phyloP scores from a whole-genome alignment of 2,113 vertebrate genomes.

The Girardinichthys multiradiatus region DNA sequence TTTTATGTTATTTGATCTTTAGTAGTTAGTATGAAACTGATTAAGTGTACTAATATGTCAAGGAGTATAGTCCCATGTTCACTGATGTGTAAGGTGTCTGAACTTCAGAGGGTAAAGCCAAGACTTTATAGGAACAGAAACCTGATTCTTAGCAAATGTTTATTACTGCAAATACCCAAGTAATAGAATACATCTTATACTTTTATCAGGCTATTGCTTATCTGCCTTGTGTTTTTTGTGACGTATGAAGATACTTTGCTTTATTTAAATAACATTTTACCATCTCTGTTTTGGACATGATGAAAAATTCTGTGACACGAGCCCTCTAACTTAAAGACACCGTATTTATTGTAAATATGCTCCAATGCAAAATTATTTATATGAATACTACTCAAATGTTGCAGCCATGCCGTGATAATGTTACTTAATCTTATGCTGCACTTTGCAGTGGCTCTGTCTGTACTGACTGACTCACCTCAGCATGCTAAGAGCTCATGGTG shows the following conservation, averaged over 20 bases:
- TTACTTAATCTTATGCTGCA: not conserved
- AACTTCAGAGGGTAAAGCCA: not conserved
- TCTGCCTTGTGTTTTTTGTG: too few species aligned
- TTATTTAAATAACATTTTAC: too few species aligned
- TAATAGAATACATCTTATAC: not conserved
- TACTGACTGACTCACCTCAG: not conserved
- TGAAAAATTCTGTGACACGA: too few species aligned
- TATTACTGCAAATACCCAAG: not conserved
- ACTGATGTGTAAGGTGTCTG: not conserved
- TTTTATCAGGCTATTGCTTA: not conserved
- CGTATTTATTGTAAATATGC: not conserved
- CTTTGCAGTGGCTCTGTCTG: not conserved
- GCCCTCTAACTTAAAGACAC: too few species aligned
- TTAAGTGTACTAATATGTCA: not conserved
- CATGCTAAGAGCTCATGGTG: not conserved
- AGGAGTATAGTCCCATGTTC: not conserved
- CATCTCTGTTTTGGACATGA: too few species aligned
- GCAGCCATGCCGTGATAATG: not conserved
- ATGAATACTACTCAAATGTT: not conserved
- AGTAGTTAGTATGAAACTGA: not conserved
- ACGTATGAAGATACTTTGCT: too few species aligned
- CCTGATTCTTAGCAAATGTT: too few species aligned
- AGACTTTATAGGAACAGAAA: not conserved
- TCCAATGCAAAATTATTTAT: not conserved
- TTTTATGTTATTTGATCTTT: constrained; percentile 2